These are phyloP conservation scores for Sthenelais limicola DNA, from an alignment of 2,888 invertebrate genomes.

Conservation along the genomic window DNA sequence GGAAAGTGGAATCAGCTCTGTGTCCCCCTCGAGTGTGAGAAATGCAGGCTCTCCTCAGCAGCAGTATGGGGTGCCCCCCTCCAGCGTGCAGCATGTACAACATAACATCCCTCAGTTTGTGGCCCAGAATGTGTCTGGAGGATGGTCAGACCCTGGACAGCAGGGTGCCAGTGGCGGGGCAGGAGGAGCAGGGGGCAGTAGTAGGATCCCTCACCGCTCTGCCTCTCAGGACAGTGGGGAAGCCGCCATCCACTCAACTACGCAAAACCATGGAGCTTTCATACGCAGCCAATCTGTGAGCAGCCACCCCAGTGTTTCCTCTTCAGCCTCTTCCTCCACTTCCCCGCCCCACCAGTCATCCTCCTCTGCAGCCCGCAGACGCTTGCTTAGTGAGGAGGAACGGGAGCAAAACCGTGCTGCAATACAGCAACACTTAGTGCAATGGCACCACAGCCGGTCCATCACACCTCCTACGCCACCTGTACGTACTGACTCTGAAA, in stretches of 20 bases:
- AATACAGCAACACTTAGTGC: conserved; percentile 64
- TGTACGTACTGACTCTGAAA: not conserved
- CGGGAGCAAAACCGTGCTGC: conserved; percentile 57
- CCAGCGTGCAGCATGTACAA: no score
- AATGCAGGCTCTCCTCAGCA: not conserved
- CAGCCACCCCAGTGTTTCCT: not conserved
- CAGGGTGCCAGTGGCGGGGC: not conserved
- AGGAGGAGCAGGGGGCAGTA: not conserved
- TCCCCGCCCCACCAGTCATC: not conserved
- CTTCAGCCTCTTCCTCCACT: not conserved
- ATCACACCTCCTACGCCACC: conserved; percentile 15
- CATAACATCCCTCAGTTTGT: not conserved
- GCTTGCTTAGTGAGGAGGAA: conserved; percentile 33
- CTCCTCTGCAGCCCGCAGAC: conserved; percentile 16
- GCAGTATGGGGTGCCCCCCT: conserved; percentile 23
- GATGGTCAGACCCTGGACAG: not conserved
- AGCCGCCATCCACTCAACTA: no score
- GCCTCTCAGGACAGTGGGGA: no score
- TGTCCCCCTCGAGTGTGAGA: not conserved
- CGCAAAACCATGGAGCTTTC: no score
- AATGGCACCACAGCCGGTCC: conserved; percentile 58
- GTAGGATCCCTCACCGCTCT: not conserved
- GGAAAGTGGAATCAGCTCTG: conserved; percentile 11
- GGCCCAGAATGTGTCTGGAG: not conserved
- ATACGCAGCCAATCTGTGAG: no score